Base-by-base conservation (phyloP, 1,140 invertebrate species). In the Drosophila azteca region DNA sequence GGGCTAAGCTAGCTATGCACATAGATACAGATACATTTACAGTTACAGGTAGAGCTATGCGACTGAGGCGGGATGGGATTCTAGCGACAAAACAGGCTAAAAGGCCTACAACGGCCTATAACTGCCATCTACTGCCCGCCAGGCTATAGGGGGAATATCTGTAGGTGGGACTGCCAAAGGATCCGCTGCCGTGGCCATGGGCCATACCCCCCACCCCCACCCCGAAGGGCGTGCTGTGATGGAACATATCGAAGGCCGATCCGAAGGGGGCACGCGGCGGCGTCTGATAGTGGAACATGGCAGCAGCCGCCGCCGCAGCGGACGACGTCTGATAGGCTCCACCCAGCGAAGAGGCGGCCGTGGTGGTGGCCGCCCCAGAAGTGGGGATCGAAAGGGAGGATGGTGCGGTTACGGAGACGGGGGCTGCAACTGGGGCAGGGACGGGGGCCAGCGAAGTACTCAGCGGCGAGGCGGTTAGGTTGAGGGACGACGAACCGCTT, bases 241-340 rank as follows among this genome's bases (percentile, higher is more conserved):
- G 90, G 89, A 91, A 91, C 88, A 91, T 91, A 88, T 91, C 90
- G 79, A 91, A 91, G 66, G 90, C 90, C 70, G 90, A 90, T 44
- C 90, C 90, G 53, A 91, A 91, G 43, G 90, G 83, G 49, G 78
- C 66, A 52, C 90, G 76, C 41, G 90, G 90, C 26, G 91, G 91
- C 15, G 91, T 92, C 60, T 92, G 91, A 74, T 91, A 91, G 65
- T 85, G 87, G 78, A 91, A 90, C 68, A 90, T 85, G 26, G 89
- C 89, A 6, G 87, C 67, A 50, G 79, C 72, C 39, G 63, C 63
- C 31, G 63, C 84, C 24, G 65, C 76, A 3, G 68, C 68, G 39
- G 66, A 70, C 6, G 75, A 74, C 71, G 90, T 76, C 68, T 90
- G 83, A 87, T 90, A 85, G 72, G 89, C 77, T 79, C 87, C 83